A percentile compares a stretch with the other conserved stretches of the same genome.
Conservation (phyloP, 2,797 vertebrate species). For the Leptoclinus maculatus region DNA sequence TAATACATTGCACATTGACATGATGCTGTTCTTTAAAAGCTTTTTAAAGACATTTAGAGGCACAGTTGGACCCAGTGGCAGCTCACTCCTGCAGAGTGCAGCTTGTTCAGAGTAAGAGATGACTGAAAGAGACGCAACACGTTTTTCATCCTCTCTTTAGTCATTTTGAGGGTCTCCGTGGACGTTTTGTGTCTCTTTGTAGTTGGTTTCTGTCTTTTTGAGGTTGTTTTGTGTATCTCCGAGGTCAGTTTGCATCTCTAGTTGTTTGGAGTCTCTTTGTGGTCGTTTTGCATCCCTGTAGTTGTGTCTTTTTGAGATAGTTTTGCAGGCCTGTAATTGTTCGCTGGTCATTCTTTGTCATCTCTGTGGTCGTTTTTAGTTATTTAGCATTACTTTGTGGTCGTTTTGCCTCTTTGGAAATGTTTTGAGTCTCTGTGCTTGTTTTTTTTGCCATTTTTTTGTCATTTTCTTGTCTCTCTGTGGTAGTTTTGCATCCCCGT, state of each 20-base stretch:
- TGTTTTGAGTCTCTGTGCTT: no score
- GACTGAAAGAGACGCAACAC: not conserved
- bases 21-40: not conserved
- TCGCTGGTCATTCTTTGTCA: no score
- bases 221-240: not conserved
- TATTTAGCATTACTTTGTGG: not conserved
- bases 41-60: not conserved
- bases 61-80: not conserved
- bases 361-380: no score
- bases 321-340: no score
- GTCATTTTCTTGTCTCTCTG: not conserved
- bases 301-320: no score
- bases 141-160: not conserved
- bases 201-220: not conserved
- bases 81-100: not conserved
- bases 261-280: no score
- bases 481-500: not conserved
- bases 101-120: not conserved
- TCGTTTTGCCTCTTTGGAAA: not conserved
- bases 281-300: not conserved
- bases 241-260: not conserved
- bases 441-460: no score
- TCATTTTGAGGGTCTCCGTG: not conserved
- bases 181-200: not conserved
- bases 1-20: not conserved